These are phyloP conservation scores for Dromococcyx pavoninus DNA, from an alignment of 2,797 vertebrate species.

Conservation along the genomic window DNA sequence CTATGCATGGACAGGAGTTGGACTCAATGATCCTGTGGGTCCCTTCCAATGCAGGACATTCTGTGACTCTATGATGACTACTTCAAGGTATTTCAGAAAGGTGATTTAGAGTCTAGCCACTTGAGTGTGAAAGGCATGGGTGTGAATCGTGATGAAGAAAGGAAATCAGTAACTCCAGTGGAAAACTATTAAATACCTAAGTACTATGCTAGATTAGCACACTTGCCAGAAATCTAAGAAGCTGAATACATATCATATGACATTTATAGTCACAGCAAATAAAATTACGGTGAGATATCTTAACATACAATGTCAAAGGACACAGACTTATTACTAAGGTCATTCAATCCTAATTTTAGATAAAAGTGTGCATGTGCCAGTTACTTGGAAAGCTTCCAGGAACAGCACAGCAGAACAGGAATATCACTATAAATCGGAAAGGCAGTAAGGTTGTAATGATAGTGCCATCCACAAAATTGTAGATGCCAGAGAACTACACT, in stretches of 20 bases:
- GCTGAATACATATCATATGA: background rate
- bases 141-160: background rate
- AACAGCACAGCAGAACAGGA: background rate
- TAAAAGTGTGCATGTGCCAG: fast-evolving
- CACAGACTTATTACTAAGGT: background rate
- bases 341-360: background rate
- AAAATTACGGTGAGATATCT: background rate
- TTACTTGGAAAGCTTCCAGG: background rate
- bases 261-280: background rate
- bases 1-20: no score
- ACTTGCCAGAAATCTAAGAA: background rate
- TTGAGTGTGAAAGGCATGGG: background rate
- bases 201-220: background rate
- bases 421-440: background rate
- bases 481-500: background rate
- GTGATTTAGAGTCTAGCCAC: background rate
- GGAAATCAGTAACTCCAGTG: background rate
- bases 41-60: no score
- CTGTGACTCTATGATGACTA: background rate
- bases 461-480: background rate
- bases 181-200: background rate
- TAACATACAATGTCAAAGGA: background rate
- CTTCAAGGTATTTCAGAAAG: background rate
- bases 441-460: background rate
- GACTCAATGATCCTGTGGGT: no score